These are phyloP conservation scores for Diorhabda sublineata DNA, from an alignment of 1,140 invertebrate genomes.

Conservation along the genomic window DNA sequence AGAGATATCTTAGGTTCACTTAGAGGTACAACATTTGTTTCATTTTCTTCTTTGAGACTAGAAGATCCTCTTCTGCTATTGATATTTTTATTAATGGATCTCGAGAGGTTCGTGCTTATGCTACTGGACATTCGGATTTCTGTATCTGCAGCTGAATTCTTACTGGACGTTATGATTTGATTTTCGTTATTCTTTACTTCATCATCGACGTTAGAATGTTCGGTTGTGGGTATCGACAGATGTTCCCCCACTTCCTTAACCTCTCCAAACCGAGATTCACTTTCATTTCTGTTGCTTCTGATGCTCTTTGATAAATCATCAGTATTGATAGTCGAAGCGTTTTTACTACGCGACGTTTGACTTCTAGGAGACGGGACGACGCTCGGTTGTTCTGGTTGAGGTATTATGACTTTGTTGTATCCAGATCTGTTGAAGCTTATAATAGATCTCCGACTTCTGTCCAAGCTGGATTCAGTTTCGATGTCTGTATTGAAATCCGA, in stretches of 20 bases:
- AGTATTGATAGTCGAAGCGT: neutral
- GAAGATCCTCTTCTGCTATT: slow-evolving; percentile 7
- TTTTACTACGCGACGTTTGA: neutral
- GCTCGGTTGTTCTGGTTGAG: neutral
- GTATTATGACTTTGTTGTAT: neutral
- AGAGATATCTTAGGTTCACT: slow-evolving; percentile 21
- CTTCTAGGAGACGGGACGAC: neutral
- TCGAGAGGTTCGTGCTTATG: neutral
- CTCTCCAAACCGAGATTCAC: no score
- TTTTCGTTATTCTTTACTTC: no score
- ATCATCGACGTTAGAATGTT: no score
- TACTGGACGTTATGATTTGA: neutral
- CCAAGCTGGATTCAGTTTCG: neutral
- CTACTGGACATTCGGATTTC: slow-evolving; percentile 1
- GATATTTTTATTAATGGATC: neutral
- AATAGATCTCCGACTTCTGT: slow-evolving; percentile 11
- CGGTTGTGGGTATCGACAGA: no score
- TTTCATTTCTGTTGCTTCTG: neutral
- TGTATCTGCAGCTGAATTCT: neutral
- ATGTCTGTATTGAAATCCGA: slow-evolving; percentile 13
- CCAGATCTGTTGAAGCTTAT: slow-evolving; percentile 4
- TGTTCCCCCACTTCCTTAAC: no score
- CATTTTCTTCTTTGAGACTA: slow-evolving; percentile 6
- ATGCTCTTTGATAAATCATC: neutral
- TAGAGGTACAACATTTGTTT: slow-evolving; percentile 9